phyloP scores from a whole-genome alignment of 2,797 vertebrate species.

The Psittacula derbiana region DNA sequence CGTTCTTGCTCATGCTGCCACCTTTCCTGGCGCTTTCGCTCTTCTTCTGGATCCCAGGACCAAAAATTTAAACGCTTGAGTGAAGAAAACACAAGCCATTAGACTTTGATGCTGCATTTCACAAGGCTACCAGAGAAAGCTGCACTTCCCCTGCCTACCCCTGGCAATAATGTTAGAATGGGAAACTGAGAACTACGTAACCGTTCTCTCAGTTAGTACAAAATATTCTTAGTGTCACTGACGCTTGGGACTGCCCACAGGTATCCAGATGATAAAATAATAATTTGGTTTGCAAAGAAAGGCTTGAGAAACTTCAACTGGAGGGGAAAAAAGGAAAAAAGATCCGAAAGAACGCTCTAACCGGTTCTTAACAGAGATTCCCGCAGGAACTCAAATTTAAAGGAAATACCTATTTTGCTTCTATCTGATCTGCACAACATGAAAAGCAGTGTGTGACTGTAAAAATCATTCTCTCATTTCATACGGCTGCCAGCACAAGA shows the following conservation, averaged over 20 bases:
- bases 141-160: neutral
- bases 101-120: constrained; percentile 71
- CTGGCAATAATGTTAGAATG: neutral
- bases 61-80: constrained; percentile 85
- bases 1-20: constrained; percentile 97
- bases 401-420: neutral
- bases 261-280: neutral
- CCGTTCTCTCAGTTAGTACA: neutral
- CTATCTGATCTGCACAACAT: neutral
- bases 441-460: neutral
- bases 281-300: neutral
- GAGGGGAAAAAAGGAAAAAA: neutral
- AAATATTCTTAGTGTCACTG: neutral
- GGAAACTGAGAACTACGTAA: neutral
- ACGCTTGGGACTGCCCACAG: neutral
- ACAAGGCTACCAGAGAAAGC: neutral
- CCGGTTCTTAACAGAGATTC: neutral
- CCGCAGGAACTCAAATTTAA: neutral
- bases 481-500: neutral
- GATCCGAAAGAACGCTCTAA: neutral
- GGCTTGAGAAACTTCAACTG: neutral
- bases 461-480: neutral
- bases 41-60: constrained; percentile 96
- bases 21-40: constrained; percentile 91
- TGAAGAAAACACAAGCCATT: constrained; percentile 78